A percentile compares a stretch with the other conserved stretches of the same genome.
These are phyloP conservation scores for Trinorchestia longiramus DNA, from an alignment of 1,140 invertebrate species.

Conservation along the genomic window DNA sequence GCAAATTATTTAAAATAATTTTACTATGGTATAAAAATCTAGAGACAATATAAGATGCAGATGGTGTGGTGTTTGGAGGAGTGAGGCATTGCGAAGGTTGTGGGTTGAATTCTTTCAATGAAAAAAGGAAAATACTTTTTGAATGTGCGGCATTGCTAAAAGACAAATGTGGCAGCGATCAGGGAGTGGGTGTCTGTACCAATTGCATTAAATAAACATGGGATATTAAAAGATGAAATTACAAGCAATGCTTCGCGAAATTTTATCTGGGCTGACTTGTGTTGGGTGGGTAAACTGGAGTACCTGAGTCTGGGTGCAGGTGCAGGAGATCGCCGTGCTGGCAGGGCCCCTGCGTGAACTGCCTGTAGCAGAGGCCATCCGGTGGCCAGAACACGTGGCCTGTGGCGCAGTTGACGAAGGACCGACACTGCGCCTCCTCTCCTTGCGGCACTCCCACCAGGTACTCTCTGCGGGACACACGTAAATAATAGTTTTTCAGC, in stretches of 20 bases:
- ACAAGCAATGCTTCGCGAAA: background rate
- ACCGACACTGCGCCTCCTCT: conserved; percentile 37
- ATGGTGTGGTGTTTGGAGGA: background rate
- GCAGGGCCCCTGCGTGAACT: conserved; percentile 66
- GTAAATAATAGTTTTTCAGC: background rate
- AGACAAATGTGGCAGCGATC: background rate
- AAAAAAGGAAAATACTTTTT: background rate
- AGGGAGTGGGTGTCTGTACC: background rate
- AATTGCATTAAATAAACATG: background rate
- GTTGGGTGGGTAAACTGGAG: background rate
- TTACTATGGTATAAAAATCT: background rate
- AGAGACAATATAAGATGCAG: background rate
- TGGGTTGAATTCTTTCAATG: background rate
- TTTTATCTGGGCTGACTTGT: background rate
- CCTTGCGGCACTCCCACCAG: conserved; percentile 21
- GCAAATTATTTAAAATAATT: too few species aligned
- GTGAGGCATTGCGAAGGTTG: background rate
- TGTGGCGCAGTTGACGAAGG: conserved; percentile 59
- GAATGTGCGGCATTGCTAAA: background rate
- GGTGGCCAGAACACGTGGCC: conserved; percentile 66
- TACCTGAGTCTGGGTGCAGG: conserved; percentile 64
- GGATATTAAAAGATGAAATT: background rate
- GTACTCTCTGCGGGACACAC: conserved; percentile 57
- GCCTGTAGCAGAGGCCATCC: conserved; percentile 59
- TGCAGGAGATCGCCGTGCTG: conserved; percentile 66